Evolutionary conservation across 2,797 vertebrate species (phyloP), one percentile per base, ranked within the genome.

Genomic region (Podarcis siculus): DNA sequence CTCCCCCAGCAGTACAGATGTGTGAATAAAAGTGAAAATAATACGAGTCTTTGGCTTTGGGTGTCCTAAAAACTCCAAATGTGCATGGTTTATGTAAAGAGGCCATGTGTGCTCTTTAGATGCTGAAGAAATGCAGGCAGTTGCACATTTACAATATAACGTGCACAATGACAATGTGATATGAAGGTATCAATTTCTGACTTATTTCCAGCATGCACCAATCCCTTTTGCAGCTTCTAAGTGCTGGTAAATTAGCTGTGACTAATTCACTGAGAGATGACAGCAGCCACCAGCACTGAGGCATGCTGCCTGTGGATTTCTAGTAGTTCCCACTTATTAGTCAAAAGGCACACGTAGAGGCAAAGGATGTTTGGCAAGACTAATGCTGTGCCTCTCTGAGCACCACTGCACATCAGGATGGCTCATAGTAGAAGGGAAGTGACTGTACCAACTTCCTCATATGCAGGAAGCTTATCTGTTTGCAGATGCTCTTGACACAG

Each of bases 191-290:
- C 39, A 79, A 69, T 27, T 87, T 79, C 69, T 84, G 67, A 81
- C 82, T 87, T 77, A 13, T 85, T 91, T 87, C 66, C 87, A 83
- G 78, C 49, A 88, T 77, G 61, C 5, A 21, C 75, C 39, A 39
- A 82, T 32, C 67, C 85, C 80, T 35, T 72, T 8, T 35, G 82
- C 77, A 49, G 37, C 88, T 79, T 86, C 72, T 87, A 82, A 90
- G 35, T 77, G 42, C 75, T 91, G 89, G 35, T 86, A 87, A 91
- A 88, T 86, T 82, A 86, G 55, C 79, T 91, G 76, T 83, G 64
- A 90, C 67, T 91, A 55, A 89, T 86, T 80, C 27, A 35, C 39
- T 23, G n/a, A 49, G 35, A 66, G 80, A 30, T 2, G 7, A 42
- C 27, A 82, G 80, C 17, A 35, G 8, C 35, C 27, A 27, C 39